Evolutionary conservation across 30 jellyfish, hydroid and myxozoan genomes (phyloP).

Genomic region (Catostylus mosaicus): DNA sequence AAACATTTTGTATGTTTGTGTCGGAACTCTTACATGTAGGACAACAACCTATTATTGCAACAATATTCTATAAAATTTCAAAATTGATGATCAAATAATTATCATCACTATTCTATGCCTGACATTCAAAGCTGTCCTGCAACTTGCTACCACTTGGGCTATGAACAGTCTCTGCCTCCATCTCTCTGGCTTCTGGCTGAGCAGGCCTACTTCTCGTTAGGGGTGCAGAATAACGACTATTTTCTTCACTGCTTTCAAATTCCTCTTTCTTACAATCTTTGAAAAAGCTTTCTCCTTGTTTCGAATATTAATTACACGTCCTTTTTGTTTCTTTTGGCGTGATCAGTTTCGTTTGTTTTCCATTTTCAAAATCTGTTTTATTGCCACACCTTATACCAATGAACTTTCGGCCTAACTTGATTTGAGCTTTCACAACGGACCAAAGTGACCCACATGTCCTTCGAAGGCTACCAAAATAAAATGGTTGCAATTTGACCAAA

Average conservation of each 20-base stretch:
- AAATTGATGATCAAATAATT: background rate
- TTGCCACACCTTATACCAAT: too few species aligned
- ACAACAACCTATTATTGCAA: too few species aligned
- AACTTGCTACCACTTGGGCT: background rate
- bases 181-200: constrained; percentile 5
- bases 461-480: too few species aligned
- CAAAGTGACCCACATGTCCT: too few species aligned
- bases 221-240: constrained; percentile 6
- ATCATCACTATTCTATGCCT: constrained; percentile 10
- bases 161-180: background rate
- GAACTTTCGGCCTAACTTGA: too few species aligned
- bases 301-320: constrained; percentile 11
- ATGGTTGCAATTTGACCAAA: too few species aligned
- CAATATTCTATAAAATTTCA: background rate
- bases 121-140: constrained; percentile 12
- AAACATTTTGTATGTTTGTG: too few species aligned
- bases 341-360: too few species aligned
- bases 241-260: constrained; percentile 10
- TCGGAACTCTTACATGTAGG: too few species aligned
- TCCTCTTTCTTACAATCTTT: constrained; percentile 2
- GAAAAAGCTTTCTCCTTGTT: constrained; percentile 13
- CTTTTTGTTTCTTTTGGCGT: too few species aligned
- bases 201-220: constrained; percentile 15
- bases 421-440: too few species aligned
- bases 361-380: too few species aligned